Base-by-base conservation (phyloP, 1,140 invertebrate species). In the Ips typographus region DNA sequence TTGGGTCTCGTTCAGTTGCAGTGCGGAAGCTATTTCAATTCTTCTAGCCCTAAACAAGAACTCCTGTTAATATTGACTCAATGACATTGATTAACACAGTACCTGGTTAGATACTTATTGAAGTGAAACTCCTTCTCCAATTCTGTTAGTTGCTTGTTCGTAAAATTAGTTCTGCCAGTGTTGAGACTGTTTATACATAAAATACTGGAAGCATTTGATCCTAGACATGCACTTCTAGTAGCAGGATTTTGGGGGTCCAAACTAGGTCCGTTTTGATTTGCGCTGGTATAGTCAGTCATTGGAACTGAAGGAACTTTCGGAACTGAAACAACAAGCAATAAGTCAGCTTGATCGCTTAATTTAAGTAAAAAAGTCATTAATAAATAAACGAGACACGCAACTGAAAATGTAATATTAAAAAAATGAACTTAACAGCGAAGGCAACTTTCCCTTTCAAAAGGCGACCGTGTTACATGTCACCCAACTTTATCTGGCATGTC, bases 121-220 rank as follows among this genome's bases (percentile, higher is more conserved):
- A 98, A 99, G 82, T 99, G 96, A 82, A 99, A 99, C 83, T 99
- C 97, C 80, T 99, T 99, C 80, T 99, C 97, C 72, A 99, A 85
- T 83, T 99, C 98, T 1, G 96, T 99, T 57, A 99, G 87, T 81
- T 99, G 98, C 82, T 99, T 98, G 80, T 98, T 99, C 60, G 95
- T 98, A 83, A 99, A 99, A 82, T 99, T 99, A 2, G 96, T 99
- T 40, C 97, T 85, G 38, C 94, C 94, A 3, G 94, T 92, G 81
- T 92, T 93, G 63, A 90, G 84, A 76, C 86, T 84, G 63, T 78
- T 81, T 7, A 79, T 70, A 22, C 75, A 74, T 8, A 83, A 70
- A 49, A 83, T 80, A 65, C 75, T 82, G 8, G 77, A 75, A 4
- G 77, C 68, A 58, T 77, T 79, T 1, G 74, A 68, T 57, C 76